A percentile compares a stretch with the other conserved stretches of the same genome.
These are phyloP conservation scores for Lucinisca nassula DNA, from an alignment of 2,888 invertebrate genomes.

Conservation along the genomic window DNA sequence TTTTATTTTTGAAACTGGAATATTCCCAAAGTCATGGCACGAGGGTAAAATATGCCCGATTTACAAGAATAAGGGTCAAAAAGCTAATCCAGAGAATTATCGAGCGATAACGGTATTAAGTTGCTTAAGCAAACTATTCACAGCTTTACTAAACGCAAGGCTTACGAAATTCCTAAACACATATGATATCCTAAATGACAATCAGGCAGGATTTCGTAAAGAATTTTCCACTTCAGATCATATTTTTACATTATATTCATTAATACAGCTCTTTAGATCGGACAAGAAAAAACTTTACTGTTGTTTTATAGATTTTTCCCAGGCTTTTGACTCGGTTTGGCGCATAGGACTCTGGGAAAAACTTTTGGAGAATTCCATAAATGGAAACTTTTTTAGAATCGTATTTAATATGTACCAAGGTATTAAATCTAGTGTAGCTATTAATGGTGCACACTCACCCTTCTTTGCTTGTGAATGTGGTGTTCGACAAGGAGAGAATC, in stretches of 20 bases:
- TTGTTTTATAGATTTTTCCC: neutral
- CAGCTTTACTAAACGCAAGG: slow-evolving; percentile 40
- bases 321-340: neutral
- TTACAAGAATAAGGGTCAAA: slow-evolving; percentile 42
- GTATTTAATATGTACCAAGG: neutral
- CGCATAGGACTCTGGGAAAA: neutral
- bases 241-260: too few relatives aligned
- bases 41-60: slow-evolving; percentile 42
- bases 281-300: neutral
- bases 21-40: slow-evolving; percentile 38
- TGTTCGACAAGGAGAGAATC: neutral
- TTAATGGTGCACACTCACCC: neutral
- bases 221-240: slow-evolving; percentile 38
- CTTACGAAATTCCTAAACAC: slow-evolving; percentile 30
- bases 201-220: slow-evolving; percentile 56
- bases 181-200: slow-evolving; percentile 46
- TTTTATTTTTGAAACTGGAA: slow-evolving; percentile 36
- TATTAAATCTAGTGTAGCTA: neutral
- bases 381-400: neutral
- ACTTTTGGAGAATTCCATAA: neutral
- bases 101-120: slow-evolving; percentile 48
- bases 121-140: slow-evolving; percentile 53
- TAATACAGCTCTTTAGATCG: too few relatives aligned
- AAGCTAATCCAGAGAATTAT: slow-evolving; percentile 36
- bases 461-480: neutral